Evolutionary conservation across 2,113 vertebrate genomes (phyloP).

Genomic region (Poeciliopsis retropinna): DNA sequence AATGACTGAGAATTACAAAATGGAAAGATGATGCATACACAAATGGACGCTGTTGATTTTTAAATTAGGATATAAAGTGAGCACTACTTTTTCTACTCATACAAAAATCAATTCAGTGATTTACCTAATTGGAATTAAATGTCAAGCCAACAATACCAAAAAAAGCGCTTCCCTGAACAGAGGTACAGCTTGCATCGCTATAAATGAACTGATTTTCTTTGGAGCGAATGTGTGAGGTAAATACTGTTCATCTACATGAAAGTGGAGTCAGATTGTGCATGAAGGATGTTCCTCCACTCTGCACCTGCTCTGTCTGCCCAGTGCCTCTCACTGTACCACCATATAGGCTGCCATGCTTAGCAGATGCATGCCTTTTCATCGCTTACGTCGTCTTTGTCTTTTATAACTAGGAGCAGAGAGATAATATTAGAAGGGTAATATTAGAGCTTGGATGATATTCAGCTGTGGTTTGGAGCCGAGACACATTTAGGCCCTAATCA

Average conservation of each 20-base stretch:
- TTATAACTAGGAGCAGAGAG: slow-evolving; percentile 32
- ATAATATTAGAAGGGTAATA: slow-evolving; percentile 52
- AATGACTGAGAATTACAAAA: background rate
- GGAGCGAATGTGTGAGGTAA: slow-evolving; percentile 16
- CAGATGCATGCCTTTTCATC: slow-evolving; percentile 46
- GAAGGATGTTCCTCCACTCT: slow-evolving; percentile 14
- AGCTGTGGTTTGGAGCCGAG: slow-evolving; percentile 46
- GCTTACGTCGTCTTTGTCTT: slow-evolving; percentile 50
- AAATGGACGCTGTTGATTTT: slow-evolving; percentile 5
- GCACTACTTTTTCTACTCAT: background rate
- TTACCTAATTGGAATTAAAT: too few relatives aligned
- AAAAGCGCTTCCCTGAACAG: too few relatives aligned
- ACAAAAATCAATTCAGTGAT: too few relatives aligned
- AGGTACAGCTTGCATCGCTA: background rate
- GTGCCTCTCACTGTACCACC: slow-evolving; percentile 33
- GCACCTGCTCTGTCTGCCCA: slow-evolving; percentile 46
- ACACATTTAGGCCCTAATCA: slow-evolving; percentile 26
- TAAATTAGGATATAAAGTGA: background rate
- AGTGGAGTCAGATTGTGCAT: slow-evolving; percentile 25
- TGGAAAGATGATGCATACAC: background rate
- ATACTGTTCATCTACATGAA: slow-evolving; percentile 21
- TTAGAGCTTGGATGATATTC: slow-evolving; percentile 51
- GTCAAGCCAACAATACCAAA: too few relatives aligned
- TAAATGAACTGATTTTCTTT: slow-evolving; percentile 23
- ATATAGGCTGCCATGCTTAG: slow-evolving; percentile 46